Conservation (phyloP, 2,888 invertebrate species). For the Drosophila testacea region DNA sequence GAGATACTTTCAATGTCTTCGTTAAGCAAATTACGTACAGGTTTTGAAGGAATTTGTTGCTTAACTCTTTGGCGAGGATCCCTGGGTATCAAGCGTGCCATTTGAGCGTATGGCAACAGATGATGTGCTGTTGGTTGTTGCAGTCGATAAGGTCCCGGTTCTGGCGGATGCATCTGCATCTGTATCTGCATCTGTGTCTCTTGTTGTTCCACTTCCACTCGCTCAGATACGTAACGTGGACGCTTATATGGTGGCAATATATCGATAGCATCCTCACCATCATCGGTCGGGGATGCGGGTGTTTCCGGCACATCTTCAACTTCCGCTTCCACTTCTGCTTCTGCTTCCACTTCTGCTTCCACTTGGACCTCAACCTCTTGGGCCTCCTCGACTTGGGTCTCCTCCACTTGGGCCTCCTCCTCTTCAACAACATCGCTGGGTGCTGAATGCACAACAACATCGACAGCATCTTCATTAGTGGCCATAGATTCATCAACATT, state of each 20-base stretch:
- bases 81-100: constrained; percentile 23
- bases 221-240: background rate
- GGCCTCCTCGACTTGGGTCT: background rate
- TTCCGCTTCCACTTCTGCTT: constrained; percentile 4
- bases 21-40: constrained; percentile 27
- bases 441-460: background rate
- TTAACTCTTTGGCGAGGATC: constrained; percentile 49
- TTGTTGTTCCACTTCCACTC: constrained; percentile 8
- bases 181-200: too few species aligned
- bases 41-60: background rate
- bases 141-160: background rate
- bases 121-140: constrained; percentile 1
- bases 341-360: background rate
- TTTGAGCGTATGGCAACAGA: constrained; percentile 6
- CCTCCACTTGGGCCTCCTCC: background rate
- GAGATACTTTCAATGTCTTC: constrained; percentile 63
- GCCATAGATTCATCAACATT: background rate
- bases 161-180: background rate
- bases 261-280: constrained; percentile 33
- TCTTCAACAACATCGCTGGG: background rate
- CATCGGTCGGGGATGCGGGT: constrained; percentile 60
- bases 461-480: background rate
- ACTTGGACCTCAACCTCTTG: background rate
- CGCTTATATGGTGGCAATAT: constrained; percentile 28
- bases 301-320: constrained; percentile 54